A percentile compares a stretch with the other conserved stretches of the same genome.
Evolutionary conservation across 2,113 vertebrate genomes (phyloP).

Genomic region (Boulengeromyrus knoepffleri): DNA sequence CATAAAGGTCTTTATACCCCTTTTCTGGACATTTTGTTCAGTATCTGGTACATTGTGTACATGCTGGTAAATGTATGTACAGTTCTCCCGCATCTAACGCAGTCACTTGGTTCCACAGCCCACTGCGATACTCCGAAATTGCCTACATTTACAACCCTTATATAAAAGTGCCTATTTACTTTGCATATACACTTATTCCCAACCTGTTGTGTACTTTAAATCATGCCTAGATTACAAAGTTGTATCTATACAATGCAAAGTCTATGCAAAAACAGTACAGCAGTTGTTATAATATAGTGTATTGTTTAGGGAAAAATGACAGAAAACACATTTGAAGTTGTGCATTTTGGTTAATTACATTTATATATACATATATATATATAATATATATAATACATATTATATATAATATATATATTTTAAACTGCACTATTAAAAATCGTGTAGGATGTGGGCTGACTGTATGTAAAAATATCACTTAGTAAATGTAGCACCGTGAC

Average conservation of each 20-base stretch:
- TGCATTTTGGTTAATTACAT: no score
- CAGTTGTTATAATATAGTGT: not conserved
- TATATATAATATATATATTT: no score
- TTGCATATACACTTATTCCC: not conserved
- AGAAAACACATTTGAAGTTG: not conserved
- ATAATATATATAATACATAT: no score
- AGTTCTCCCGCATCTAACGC: not conserved
- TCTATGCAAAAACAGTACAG: not conserved
- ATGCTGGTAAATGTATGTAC: not conserved
- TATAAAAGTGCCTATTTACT: not conserved
- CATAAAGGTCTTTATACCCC: not conserved
- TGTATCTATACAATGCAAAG: not conserved
- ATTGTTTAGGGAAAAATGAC: not conserved
- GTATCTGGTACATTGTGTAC: not conserved
- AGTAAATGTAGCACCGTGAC: not conserved
- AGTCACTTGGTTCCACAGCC: not conserved
- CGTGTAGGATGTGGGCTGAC: no score
- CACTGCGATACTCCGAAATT: not conserved
- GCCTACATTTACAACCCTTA: not conserved
- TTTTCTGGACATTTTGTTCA: not conserved
- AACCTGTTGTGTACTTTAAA: not conserved
- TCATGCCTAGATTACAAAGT: not conserved
- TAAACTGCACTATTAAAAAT: no score
- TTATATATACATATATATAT: no score
- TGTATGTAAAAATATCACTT: not conserved